phyloP scores from a whole-genome alignment of 2,888 invertebrate genomes.

The Arge pagana region DNA sequence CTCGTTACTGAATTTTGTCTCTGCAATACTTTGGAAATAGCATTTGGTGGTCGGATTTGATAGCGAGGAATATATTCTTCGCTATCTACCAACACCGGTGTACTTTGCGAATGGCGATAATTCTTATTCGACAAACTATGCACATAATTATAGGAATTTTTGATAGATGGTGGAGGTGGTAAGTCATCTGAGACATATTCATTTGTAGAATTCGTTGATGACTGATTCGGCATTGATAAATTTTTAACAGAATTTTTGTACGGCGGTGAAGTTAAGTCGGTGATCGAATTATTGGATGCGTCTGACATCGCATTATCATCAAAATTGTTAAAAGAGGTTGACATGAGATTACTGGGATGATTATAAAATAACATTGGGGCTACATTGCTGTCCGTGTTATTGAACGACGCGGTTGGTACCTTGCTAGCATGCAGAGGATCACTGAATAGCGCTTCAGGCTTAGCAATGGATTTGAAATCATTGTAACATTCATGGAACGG shows the following conservation, averaged over 20 bases:
- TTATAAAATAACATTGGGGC: constrained; percentile 33
- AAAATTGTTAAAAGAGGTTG: constrained; percentile 43
- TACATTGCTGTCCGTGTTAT: constrained; percentile 14
- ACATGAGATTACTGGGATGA: constrained; percentile 43
- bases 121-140: constrained; percentile 51
- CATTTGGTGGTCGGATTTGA: constrained; percentile 29
- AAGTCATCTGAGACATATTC: constrained; percentile 39
- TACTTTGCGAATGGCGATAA: constrained; percentile 43
- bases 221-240: constrained; percentile 2
- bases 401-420: not conserved
- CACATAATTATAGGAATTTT: constrained; percentile 49
- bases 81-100: constrained; percentile 43
- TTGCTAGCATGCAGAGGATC: too few relatives aligned
- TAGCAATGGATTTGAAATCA: constrained; percentile 1
- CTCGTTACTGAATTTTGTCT: constrained; percentile 49
- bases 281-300: constrained; percentile 3
- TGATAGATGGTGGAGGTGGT: constrained; percentile 46
- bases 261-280: not conserved
- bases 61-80: constrained; percentile 44
- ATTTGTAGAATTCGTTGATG: constrained; percentile 20
- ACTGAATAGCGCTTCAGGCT: too few relatives aligned
- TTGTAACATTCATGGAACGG: constrained; percentile 11
- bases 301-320: constrained; percentile 31
- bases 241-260: constrained; percentile 4
- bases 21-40: constrained; percentile 37